phyloP scores from a whole-genome alignment of 2,797 vertebrate genomes.

The Diglossa cyanea region DNA sequence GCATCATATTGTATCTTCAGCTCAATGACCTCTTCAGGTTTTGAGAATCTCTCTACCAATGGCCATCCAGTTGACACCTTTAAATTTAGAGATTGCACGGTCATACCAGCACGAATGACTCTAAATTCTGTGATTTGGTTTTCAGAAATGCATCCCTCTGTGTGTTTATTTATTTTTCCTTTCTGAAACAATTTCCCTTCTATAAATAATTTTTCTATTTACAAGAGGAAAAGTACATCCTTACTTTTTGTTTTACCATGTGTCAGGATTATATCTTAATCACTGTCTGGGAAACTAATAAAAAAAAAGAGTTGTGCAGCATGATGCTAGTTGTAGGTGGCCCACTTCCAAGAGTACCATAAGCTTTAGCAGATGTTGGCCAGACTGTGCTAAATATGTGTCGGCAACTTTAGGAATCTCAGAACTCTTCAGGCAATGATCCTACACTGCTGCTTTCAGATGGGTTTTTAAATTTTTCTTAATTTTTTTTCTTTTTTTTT shows the following conservation, averaged over 20 bases:
- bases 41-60: neutral
- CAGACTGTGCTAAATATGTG: neutral
- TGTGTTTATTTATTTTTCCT: neutral
- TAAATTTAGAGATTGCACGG: neutral
- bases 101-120: neutral
- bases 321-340: neutral
- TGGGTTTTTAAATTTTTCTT: neutral
- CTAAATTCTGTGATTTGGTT: neutral
- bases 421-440: neutral
- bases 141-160: neutral
- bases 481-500: rapidly evolving
- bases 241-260: neutral
- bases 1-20: neutral
- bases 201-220: neutral
- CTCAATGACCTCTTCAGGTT: neutral
- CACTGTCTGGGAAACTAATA: neutral
- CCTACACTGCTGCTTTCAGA: neutral
- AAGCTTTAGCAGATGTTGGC: conserved; percentile 13
- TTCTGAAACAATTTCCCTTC: neutral
- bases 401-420: neutral
- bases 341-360: neutral
- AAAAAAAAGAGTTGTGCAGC: neutral
- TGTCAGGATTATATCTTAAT: neutral
- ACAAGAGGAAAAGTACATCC: neutral
- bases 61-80: rapidly evolving